A percentile compares a stretch with the other conserved stretches of the same genome.
These are phyloP conservation scores for Blomia tropicalis DNA, from an alignment of 2,888 invertebrate genomes.

Conservation along the genomic window DNA sequence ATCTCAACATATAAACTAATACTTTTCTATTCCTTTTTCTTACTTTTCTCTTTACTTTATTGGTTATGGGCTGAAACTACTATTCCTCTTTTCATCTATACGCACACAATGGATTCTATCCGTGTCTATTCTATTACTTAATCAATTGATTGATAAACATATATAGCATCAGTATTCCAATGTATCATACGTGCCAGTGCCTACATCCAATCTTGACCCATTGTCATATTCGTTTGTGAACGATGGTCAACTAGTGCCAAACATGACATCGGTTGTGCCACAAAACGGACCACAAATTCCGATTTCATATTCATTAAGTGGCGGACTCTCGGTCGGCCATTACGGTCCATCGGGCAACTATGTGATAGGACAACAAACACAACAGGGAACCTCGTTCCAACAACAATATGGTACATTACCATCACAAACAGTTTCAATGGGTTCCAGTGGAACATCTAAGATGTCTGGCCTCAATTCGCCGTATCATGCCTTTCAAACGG, in stretches of 20 bases:
- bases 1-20: not conserved
- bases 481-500: slow-evolving; percentile 6
- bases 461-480: not conserved
- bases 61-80: not conserved
- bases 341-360: not conserved
- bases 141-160: not conserved
- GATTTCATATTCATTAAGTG: slow-evolving; percentile 7
- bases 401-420: not conserved
- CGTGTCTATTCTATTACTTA: not conserved
- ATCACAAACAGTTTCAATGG: not conserved
- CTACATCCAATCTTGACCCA: slow-evolving; percentile 8
- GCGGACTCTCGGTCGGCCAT: not conserved
- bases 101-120: not conserved
- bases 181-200: slow-evolving; percentile 5
- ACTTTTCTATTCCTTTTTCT: not conserved
- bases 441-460: not conserved
- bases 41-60: not conserved
- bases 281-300: not conserved
- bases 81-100: not conserved
- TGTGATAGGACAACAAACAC: slow-evolving; percentile 8
- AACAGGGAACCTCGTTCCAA: not conserved
- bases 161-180: slow-evolving; percentile 10
- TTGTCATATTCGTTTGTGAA: slow-evolving; percentile 3
- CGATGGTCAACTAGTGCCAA: slow-evolving; percentile 7
- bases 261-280: not conserved